A percentile compares a stretch with the other conserved stretches of the same genome.
phyloP scores from a whole-genome alignment of 1,140 invertebrate genomes.

The Bursaphelenchus mucronatus region DNA sequence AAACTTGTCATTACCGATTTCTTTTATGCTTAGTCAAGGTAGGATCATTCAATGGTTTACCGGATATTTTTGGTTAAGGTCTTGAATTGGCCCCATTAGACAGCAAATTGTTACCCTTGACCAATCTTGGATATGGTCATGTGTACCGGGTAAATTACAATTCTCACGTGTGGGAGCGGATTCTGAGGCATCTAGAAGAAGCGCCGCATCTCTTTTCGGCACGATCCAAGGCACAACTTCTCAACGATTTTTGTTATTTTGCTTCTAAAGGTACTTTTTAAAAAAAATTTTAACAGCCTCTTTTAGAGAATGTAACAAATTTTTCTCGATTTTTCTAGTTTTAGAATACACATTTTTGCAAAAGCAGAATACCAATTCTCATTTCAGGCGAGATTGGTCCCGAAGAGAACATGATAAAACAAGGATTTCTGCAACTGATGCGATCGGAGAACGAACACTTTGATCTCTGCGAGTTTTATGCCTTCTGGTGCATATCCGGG shows the following conservation, averaged over 20 bases:
- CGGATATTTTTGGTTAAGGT: neutral
- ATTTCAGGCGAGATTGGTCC: slow-evolving; percentile 20
- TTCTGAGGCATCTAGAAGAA: slow-evolving; percentile 27
- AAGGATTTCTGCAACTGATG: slow-evolving; percentile 24
- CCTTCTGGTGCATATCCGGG: slow-evolving; percentile 23
- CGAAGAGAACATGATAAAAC: slow-evolving; percentile 20
- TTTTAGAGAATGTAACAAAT: neutral
- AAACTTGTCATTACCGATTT: slow-evolving; percentile 36
- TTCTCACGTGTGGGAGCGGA: slow-evolving; percentile 21
- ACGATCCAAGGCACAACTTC: slow-evolving; percentile 17
- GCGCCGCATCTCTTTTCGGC: slow-evolving; percentile 22
- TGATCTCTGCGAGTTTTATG: slow-evolving; percentile 25
- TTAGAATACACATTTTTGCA: neutral
- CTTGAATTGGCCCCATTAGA: slow-evolving; percentile 22
- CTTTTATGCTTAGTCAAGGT: slow-evolving; percentile 45
- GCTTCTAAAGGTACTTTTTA: slow-evolving; percentile 4
- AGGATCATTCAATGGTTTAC: neutral
- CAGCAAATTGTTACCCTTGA: slow-evolving; percentile 20
- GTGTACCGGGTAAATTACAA: slow-evolving; percentile 27
- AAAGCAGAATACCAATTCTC: neutral
- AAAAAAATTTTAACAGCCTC: neutral
- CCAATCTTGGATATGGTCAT: slow-evolving; percentile 24
- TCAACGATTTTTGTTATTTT: slow-evolving; percentile 26
- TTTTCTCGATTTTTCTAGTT: neutral
- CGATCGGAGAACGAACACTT: slow-evolving; percentile 24